Percentiles rank a stretch among this genome's conserved stretches.
Evolutionary conservation across 2,797 vertebrate species (phyloP).

Genomic region (Notolabrus celidotus): DNA sequence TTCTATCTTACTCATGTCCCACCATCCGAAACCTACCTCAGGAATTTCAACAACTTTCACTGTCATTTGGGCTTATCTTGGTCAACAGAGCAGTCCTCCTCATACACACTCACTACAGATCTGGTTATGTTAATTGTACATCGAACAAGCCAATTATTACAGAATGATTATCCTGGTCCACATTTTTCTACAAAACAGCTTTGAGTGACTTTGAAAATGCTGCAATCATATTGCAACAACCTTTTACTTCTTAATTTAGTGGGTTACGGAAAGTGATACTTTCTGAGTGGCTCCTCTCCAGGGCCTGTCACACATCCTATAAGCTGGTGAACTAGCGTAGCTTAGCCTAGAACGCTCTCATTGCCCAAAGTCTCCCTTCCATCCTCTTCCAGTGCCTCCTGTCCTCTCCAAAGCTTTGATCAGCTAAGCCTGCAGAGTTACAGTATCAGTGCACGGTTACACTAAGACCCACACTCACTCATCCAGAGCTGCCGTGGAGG

Average conservation of each 20-base stretch:
- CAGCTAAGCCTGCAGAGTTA: slow-evolving; percentile 77
- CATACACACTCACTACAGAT: not conserved
- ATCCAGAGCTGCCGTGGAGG: slow-evolving; percentile 55
- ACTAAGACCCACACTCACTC: slow-evolving; percentile 73
- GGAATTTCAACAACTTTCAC: not conserved
- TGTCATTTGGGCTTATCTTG: not conserved
- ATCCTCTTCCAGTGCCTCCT: slow-evolving; percentile 66
- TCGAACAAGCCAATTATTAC: not conserved
- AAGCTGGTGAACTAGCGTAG: slow-evolving; percentile 72
- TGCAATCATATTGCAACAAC: not conserved
- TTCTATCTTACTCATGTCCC: slow-evolving; percentile 14
- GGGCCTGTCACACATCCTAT: slow-evolving; percentile 66
- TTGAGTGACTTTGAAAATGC: not conserved
- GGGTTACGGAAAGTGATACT: slow-evolving; percentile 28
- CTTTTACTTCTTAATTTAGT: not conserved
- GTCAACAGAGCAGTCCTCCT: no score
- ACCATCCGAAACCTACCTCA: slow-evolving; percentile 36
- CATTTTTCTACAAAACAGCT: not conserved
- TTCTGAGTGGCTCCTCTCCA: slow-evolving; percentile 46
- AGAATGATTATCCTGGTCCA: not conserved
- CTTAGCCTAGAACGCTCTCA: slow-evolving; percentile 65
- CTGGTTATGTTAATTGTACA: not conserved
- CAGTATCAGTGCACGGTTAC: slow-evolving; percentile 73
- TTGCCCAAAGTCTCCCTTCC: slow-evolving; percentile 73
- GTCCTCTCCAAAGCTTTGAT: slow-evolving; percentile 77